phyloP scores from a whole-genome alignment of 2,888 invertebrate species.

The Dioctria rufipes region DNA sequence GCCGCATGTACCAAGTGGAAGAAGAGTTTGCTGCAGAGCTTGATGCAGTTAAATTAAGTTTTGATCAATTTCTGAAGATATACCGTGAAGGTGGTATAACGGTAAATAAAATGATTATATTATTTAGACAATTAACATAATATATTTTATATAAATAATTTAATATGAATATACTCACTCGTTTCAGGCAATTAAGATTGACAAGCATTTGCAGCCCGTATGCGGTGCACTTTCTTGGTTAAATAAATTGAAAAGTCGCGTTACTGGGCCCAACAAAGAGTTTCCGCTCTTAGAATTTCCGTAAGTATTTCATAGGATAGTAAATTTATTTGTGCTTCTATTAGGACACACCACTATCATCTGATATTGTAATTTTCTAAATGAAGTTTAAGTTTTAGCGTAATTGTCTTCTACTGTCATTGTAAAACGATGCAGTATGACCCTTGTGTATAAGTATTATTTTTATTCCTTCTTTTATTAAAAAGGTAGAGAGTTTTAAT shows the following conservation, averaged over 20 bases:
- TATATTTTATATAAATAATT: background rate
- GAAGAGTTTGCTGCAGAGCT: slow-evolving; percentile 78
- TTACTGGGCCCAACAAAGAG: slow-evolving; percentile 76
- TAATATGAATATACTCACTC: background rate
- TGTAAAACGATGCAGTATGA: no score
- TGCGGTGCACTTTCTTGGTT: slow-evolving; percentile 84
- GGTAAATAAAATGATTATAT: slow-evolving; percentile 56
- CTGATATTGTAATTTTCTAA: no score
- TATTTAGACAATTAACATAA: background rate
- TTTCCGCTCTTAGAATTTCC: slow-evolving; percentile 79
- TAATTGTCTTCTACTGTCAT: no score
- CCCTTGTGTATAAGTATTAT: no score
- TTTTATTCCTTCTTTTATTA: no score
- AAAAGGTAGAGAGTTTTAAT: no score
- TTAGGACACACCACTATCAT: no score
- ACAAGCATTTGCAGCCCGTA: slow-evolving; percentile 82
- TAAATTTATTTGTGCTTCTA: no score
- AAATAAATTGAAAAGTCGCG: slow-evolving; percentile 76
- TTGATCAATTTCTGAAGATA: slow-evolving; percentile 73
- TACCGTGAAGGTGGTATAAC: slow-evolving; percentile 60
- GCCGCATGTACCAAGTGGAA: slow-evolving; percentile 78
- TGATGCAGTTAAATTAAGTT: slow-evolving; percentile 77
- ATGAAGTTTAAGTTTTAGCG: no score
- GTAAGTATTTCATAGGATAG: slow-evolving; percentile 67
- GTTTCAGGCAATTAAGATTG: slow-evolving; percentile 73